Percentiles rank a stretch among this genome's conserved stretches.
phyloP scores from a whole-genome alignment of 2,888 invertebrate genomes.

The Phrixothrix hirtus region DNA sequence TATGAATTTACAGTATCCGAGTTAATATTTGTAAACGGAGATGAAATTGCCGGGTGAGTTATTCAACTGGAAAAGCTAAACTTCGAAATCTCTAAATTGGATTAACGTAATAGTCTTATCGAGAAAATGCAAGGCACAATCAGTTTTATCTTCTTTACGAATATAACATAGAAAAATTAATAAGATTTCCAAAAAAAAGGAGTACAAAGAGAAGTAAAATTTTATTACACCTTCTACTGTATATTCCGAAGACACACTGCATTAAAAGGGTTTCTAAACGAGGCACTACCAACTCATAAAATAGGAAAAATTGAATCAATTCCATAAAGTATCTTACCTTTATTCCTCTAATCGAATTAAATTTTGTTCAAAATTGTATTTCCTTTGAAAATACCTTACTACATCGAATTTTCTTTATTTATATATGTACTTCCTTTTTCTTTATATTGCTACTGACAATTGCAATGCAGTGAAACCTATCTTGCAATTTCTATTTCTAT shows the following conservation, averaged over 20 bases:
- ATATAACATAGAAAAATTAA: conserved; percentile 12
- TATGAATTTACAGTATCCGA: conserved; percentile 10
- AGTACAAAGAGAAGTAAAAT: conserved; percentile 4
- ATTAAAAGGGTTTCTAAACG: conserved; percentile 6
- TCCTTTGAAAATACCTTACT: conserved; percentile 13
- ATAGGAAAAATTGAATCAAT: conserved; percentile 18
- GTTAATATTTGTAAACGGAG: conserved; percentile 18
- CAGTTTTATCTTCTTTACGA: conserved; percentile 7
- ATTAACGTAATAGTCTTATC: conserved; percentile 25
- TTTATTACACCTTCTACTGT: conserved; percentile 5
- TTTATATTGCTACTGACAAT: conserved; percentile 7
- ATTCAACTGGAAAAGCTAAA: conserved; percentile 19
- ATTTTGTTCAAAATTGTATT: conserved; percentile 17
- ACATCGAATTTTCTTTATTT: conserved; percentile 5
- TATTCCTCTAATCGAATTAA: conserved; percentile 22
- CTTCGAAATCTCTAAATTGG: conserved; percentile 25
- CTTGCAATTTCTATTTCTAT: conserved; percentile 14
- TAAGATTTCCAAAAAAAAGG: conserved; percentile 4
- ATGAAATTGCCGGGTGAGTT: conserved; percentile 11
- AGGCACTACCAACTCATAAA: conserved; percentile 11
- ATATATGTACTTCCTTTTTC: conserved; percentile 8
- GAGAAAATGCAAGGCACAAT: conserved; percentile 18
- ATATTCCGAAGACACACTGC: conserved; percentile 7
- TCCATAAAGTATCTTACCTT: conserved; percentile 15
- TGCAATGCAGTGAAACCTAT: conserved; percentile 22